Evolutionary conservation across 2,888 invertebrate species (phyloP), one percentile per base, ranked within the genome.

Genomic region (Ophion slaviceki): DNA sequence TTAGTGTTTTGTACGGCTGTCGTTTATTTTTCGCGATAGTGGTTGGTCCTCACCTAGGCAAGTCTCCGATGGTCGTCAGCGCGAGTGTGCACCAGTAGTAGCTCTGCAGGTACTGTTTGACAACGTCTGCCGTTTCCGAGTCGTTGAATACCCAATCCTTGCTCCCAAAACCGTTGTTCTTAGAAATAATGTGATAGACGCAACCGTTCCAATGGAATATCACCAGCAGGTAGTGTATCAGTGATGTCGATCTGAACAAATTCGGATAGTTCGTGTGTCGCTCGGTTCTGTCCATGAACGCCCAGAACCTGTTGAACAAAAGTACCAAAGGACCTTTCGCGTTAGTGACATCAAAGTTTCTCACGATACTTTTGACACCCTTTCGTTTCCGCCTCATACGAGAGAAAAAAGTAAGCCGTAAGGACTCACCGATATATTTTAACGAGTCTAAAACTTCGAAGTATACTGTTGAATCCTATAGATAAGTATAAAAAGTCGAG

Each of bases 141-240:
- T 97, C 97, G 94, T 96, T 96, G 94, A 97, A 97, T 94, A 98
- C 98, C 98, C 98, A 98, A 95, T 98, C 97, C 95, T 97, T 97
- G 95, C 97, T 97, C 92, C 98, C 98, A 95, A 98, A 98, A 91
- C 98, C 98, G 95, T 98, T 97, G 95, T 98, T 98, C 95, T 98
- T 98, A 96, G 98, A 97, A 94, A 99, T 98, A 94, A 99, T 97
- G 96, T 99, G 98, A 95, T 98, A 99, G 94, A 99, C 96, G 95
- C 99, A 99, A 93, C 99, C 99, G 95, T 99, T 99, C 99, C 99
- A 99, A 96, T 99, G 99, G 95, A 99, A 99, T 95, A 99, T 98
- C 95, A 99, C 99, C 95, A 99, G 96, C 93, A 99, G 96, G 96
- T 99, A 99, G 96, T 99, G 99, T 95, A 98, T 97, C 94, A 98